Evolutionary conservation across 2,888 invertebrate genomes (phyloP).

Genomic region (Schizotus pectinicornis): DNA sequence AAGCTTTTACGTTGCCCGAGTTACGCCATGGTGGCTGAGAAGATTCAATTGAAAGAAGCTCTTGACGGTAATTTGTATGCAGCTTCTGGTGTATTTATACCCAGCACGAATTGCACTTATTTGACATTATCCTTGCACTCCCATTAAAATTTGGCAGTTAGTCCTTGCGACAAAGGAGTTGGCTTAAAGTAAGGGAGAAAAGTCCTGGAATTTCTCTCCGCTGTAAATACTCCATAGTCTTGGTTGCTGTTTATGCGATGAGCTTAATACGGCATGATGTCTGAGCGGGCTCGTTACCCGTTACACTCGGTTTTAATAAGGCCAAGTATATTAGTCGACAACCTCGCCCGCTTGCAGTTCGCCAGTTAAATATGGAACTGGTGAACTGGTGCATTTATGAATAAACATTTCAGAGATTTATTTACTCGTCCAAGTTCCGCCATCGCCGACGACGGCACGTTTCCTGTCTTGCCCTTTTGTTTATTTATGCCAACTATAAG

Average conservation of each 20-base stretch:
- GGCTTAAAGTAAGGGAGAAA: background rate
- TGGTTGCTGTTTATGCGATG: background rate
- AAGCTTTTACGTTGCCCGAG: no score
- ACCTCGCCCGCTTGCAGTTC: conserved; percentile 1
- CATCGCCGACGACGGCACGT: conserved; percentile 41
- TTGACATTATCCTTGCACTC: no score
- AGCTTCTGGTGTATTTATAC: no score
- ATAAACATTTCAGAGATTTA: conserved; percentile 53
- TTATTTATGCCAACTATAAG: conserved; percentile 41
- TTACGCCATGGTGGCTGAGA: no score
- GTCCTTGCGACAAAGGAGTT: background rate
- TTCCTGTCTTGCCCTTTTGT: conserved; percentile 46
- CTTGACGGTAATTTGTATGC: no score
- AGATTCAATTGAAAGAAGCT: no score
- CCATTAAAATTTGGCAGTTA: no score
- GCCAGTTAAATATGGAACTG: conserved; percentile 47
- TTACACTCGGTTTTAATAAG: background rate
- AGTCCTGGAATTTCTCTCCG: background rate
- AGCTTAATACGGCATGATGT: background rate
- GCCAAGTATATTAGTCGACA: background rate
- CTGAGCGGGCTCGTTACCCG: background rate
- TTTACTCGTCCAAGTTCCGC: conserved; percentile 40
- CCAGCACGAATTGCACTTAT: no score
- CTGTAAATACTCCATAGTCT: background rate
- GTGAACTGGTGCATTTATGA: conserved; percentile 51